Evolutionary conservation across 1,140 invertebrate species (phyloP).

Genomic region (Eumaeus atala): DNA sequence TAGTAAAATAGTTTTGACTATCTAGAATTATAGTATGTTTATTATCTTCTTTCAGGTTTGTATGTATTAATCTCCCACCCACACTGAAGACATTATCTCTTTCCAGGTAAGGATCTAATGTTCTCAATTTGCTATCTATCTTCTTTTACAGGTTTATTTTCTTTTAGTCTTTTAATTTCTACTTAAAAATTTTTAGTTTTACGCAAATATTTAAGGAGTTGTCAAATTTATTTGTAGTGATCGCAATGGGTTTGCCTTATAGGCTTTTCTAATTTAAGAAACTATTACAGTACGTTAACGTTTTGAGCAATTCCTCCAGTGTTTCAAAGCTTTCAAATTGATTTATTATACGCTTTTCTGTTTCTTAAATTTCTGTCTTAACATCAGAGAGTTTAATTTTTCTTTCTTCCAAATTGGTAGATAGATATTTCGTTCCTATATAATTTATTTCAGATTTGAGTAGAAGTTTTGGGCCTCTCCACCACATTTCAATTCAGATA

Average conservation of each 20-base stretch:
- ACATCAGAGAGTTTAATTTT: slow-evolving; percentile 5
- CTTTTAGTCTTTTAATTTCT: no score
- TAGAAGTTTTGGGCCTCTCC: slow-evolving; percentile 16
- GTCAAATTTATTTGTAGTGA: slow-evolving; percentile 11
- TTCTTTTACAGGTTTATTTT: slow-evolving; percentile 15
- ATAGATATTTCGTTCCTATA: slow-evolving; percentile 14
- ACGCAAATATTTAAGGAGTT: slow-evolving; percentile 20
- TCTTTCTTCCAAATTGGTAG: slow-evolving; percentile 13
- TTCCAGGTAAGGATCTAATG: slow-evolving; percentile 24
- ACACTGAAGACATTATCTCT: slow-evolving; percentile 18
- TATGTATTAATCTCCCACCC: slow-evolving; percentile 18
- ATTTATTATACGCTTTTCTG: no score
- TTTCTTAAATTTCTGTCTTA: not conserved
- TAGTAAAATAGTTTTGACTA: slow-evolving; percentile 15
- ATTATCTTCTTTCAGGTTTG: slow-evolving; percentile 12
- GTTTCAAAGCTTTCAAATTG: slow-evolving; percentile 18
- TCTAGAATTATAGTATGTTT: slow-evolving; percentile 28
- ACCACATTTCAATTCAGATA: slow-evolving; percentile 15
- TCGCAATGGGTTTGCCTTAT: not conserved
- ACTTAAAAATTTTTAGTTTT: slow-evolving; percentile 6
- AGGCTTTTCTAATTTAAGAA: slow-evolving; percentile 14
- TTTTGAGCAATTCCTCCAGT: slow-evolving; percentile 18
- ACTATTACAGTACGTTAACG: slow-evolving; percentile 19
- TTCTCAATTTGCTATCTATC: slow-evolving; percentile 17
- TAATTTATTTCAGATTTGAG: slow-evolving; percentile 4